Conservation (phyloP, 2,888 invertebrate genomes). For the Tribolium freemani region DNA sequence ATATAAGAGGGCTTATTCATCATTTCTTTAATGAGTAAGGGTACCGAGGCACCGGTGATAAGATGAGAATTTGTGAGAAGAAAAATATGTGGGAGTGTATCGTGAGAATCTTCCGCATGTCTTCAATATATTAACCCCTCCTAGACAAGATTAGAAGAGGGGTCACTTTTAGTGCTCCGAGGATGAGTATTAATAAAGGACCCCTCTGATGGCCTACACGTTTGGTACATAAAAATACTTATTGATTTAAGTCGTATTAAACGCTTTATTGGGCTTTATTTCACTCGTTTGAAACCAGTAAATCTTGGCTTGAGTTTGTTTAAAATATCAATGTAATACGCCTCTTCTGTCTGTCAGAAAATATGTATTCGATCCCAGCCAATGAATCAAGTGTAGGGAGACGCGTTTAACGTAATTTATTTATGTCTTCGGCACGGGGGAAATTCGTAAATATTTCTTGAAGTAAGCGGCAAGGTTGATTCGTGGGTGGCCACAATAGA, state of each 20-base stretch:
- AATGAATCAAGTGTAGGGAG: conserved; percentile 38
- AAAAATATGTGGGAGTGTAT: conserved; percentile 23
- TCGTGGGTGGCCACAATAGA: conserved; percentile 55
- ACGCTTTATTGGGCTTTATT: background rate
- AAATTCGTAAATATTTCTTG: conserved; percentile 51
- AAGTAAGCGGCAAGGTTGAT: conserved; percentile 44
- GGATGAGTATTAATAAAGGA: conserved; percentile 32
- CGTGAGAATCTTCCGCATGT: conserved; percentile 39
- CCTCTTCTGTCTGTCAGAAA: conserved; percentile 17
- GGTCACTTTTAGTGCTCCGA: conserved; percentile 29
- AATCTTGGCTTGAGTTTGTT: conserved; percentile 7
- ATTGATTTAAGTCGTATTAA: background rate
- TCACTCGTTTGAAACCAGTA: background rate
- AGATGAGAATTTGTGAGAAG: conserved; percentile 19
- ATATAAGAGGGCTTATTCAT: background rate
- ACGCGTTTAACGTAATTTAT: conserved; percentile 47
- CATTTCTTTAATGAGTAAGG: conserved; percentile 11
- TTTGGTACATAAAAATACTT: background rate
- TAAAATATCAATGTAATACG: conserved; percentile 23
- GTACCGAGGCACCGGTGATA: background rate
- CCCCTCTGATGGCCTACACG: background rate
- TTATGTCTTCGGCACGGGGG: conserved; percentile 43
- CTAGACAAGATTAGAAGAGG: conserved; percentile 22
- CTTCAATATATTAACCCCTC: conserved; percentile 36
- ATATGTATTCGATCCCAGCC: conserved; percentile 36